Conservation (phyloP, 2,888 invertebrate genomes). For the Masnerella sp. region DNA sequence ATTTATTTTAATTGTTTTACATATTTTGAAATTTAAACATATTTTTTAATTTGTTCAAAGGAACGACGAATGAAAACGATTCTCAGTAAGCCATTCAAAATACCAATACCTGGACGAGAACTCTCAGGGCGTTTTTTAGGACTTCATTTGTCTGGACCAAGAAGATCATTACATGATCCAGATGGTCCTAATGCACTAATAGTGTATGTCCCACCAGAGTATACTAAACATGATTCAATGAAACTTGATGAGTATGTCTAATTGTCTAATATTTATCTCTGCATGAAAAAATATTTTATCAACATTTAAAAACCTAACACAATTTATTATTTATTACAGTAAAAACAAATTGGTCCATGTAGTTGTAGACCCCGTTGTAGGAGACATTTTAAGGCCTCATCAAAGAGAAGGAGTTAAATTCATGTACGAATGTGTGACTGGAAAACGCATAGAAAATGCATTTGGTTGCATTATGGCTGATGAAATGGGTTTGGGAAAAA, state of each 20-base stretch:
- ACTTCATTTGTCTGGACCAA: conserved; percentile 81
- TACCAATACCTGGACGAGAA: conserved; percentile 94
- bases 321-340: conserved; percentile 72
- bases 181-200: conserved; percentile 94
- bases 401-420: conserved; percentile 99
- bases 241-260: conserved; percentile 83
- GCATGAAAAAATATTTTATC: too few relatives aligned
- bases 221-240: conserved; percentile 92
- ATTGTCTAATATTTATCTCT: too few relatives aligned
- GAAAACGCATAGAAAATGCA: conserved; percentile 89
- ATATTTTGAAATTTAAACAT: conserved; percentile 6
- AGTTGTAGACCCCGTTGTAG: conserved; percentile 96
- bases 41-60: conserved; percentile 74
- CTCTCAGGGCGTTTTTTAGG: conserved; percentile 88
- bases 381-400: conserved; percentile 95
- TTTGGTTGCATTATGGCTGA: conserved; percentile 99
- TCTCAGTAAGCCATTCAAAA: conserved; percentile 91
- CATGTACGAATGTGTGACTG: conserved; percentile 99
- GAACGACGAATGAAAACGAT: conserved; percentile 90
- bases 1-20: too few relatives aligned
- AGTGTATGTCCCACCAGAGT: conserved; percentile 89
- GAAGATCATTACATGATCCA: conserved; percentile 92
- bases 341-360: conserved; percentile 90
- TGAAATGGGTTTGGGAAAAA: conserved; percentile 99
- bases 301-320: too few relatives aligned